Conservation (phyloP, 2,113 vertebrate species). For the Microcebus ravelobensis region DNA sequence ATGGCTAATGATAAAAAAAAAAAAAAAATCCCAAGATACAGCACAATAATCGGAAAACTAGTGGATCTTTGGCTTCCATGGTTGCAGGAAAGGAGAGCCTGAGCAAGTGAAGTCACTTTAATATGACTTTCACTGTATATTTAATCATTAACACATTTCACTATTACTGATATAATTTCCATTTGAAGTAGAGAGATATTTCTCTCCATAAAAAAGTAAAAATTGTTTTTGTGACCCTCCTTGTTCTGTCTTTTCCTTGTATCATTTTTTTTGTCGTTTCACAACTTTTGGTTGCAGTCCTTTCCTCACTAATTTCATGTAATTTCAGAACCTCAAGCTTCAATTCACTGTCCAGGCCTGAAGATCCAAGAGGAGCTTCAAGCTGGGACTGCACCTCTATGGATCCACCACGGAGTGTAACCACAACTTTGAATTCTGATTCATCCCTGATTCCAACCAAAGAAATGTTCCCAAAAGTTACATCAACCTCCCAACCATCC, state of each 20-base stretch:
- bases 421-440: neutral
- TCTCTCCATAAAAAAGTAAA: neutral
- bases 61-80: neutral
- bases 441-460: neutral
- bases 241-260: neutral
- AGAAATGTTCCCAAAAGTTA: neutral
- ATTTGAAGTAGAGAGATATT: neutral
- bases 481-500: neutral
- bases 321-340: neutral
- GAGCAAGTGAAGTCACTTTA: neutral
- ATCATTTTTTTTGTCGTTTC: neutral
- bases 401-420: neutral
- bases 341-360: neutral
- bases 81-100: neutral
- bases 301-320: neutral
- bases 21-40: neutral
- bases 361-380: neutral
- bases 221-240: neutral
- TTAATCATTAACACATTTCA: neutral
- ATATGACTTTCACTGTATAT: neutral
- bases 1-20: neutral
- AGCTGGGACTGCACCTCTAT: neutral
- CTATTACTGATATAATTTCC: neutral
- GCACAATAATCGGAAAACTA: neutral
- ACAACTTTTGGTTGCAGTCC: neutral